Evolutionary conservation across 2,797 vertebrate genomes (phyloP).

Genomic region (Morus bassanus): DNA sequence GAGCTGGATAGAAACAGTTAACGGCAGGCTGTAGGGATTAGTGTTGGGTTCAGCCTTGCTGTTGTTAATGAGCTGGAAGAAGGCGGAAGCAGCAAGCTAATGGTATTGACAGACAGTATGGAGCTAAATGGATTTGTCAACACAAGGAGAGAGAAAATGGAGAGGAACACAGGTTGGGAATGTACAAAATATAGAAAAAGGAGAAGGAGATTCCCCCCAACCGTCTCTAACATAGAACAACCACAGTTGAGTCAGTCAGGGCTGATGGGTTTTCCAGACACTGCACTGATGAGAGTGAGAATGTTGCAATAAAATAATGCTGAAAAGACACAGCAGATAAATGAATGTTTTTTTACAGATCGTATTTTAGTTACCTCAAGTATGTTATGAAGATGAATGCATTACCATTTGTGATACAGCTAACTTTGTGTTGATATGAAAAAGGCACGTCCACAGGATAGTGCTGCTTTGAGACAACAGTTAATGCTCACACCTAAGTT

Average conservation of each 20-base stretch:
- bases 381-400: background rate
- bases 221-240: background rate
- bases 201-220: background rate
- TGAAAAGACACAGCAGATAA: background rate
- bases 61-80: constrained; percentile 36
- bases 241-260: background rate
- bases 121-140: constrained; percentile 38
- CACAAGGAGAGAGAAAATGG: background rate
- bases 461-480: background rate
- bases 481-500: background rate
- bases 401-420: background rate
- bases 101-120: constrained; percentile 1
- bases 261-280: background rate
- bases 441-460: background rate
- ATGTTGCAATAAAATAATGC: background rate
- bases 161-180: background rate
- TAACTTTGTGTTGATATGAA: background rate
- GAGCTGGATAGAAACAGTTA: background rate
- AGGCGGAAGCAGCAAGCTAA: constrained; percentile 3
- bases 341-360: background rate
- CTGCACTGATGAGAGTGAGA: background rate
- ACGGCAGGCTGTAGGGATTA: background rate
- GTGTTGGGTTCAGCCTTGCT: background rate
- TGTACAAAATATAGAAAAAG: background rate
- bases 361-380: background rate